phyloP scores from a whole-genome alignment of 2,113 vertebrate species.

The Rhineura floridana region DNA sequence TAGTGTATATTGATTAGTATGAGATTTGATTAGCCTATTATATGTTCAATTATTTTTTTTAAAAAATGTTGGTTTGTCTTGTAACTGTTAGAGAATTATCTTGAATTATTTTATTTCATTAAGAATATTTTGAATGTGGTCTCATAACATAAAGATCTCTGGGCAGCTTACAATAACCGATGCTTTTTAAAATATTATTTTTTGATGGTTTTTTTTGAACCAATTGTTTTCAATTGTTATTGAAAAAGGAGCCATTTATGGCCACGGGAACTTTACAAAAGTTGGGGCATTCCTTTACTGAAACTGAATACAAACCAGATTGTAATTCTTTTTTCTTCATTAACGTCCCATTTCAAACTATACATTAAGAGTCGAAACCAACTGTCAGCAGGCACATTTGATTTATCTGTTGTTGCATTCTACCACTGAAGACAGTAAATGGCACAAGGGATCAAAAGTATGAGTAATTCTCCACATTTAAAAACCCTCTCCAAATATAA shows the following conservation, averaged over 20 bases:
- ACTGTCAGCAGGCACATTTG: neutral
- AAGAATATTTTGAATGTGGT: too few species aligned
- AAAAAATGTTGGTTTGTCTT: neutral
- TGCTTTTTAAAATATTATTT: too few species aligned
- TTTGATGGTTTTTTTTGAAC: too few species aligned
- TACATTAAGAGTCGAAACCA: neutral
- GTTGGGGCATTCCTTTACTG: conserved; percentile 1
- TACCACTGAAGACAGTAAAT: too few species aligned
- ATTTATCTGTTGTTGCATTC: neutral
- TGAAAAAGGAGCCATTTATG: neutral
- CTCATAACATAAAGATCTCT: too few species aligned
- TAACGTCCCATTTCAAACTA: neutral
- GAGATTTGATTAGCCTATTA: neutral
- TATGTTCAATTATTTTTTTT: neutral
- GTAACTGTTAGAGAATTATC: neutral
- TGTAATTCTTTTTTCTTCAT: neutral
- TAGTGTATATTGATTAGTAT: neutral
- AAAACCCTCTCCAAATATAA: neutral
- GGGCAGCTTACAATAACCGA: too few species aligned
- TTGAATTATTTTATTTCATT: too few species aligned
- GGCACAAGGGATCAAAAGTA: neutral
- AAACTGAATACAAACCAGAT: neutral
- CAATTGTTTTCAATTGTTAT: neutral
- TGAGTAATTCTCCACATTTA: neutral
- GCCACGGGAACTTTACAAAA: neutral